Base-by-base conservation (phyloP, 1,140 invertebrate species). In the Epicauta chinensis region DNA sequence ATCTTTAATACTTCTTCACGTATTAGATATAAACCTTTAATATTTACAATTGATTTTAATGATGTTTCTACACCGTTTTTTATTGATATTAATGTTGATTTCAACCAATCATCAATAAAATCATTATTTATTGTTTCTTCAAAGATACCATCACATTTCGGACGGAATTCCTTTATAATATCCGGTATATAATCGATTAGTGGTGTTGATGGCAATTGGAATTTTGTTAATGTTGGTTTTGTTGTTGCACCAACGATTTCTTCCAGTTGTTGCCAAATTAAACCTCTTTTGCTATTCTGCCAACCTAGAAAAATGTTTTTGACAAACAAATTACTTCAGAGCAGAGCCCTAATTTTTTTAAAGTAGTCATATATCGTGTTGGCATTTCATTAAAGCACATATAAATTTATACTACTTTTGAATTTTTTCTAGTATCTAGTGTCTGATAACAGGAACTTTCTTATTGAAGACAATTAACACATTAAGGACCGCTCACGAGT, bases 11-110 rank as follows among this genome's bases (percentile, higher is more conserved):
- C 69, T 59, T 78, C 76, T 59, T 79, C 77, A 0, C 77, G 62
- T 49, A 78, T 72, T 15, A 73, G 70, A 50, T 76, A 73, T 40
- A 80, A 60, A 3, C 77, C 77, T 58, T 73, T 75, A 2, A 79
- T 64, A n/a, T 73, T 77, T 37, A 72, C 67, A 17, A 79, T 67
- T 16, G 76, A 58, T 53, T 75, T 58, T 11, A 79, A 60, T 13
- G 75, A 62, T 51, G 72, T 71, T 1, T 64, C 58, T 11, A 79
- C 53, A 45, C 75, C 73, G 0, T 5, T 35, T 42, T 49, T 51
- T n/a, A 71, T 68, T 52, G 70, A 72, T 44, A 64, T 47, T 41
- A 68, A 61, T 0, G 76, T 70, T 67, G 70, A 74, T 2, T 64
- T 35, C 1, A 77, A 51, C 76, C 77, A 78, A 10, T 53, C 58